Conservation (phyloP, 1,140 invertebrate genomes). For the Platorchestia sp. region DNA sequence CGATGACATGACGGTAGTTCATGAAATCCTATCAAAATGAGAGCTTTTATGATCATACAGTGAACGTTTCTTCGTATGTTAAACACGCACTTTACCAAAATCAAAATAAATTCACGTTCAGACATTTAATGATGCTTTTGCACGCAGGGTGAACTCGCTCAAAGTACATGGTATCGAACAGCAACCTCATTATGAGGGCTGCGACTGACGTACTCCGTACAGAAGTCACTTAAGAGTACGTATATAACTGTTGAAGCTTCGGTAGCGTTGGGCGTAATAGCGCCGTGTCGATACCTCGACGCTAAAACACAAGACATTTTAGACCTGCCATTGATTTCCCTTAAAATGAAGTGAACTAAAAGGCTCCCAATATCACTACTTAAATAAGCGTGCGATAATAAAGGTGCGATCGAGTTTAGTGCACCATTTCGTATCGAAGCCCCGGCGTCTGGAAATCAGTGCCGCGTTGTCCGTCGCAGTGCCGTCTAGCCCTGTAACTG, state of each 20-base stretch:
- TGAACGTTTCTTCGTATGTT: not conserved
- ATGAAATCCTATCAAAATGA: too few relatives aligned
- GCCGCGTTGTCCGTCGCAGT: not conserved
- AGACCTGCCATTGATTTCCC: not conserved
- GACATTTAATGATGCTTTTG: not conserved
- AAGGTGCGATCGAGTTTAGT: not conserved
- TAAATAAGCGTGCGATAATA: not conserved
- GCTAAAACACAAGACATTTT: not conserved
- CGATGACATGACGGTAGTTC: too few relatives aligned
- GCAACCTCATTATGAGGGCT: too few relatives aligned
- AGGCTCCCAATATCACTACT: not conserved
- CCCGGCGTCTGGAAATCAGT: not conserved
- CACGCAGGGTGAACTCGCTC: not conserved
- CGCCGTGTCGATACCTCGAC: not conserved
- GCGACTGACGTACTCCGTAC: too few relatives aligned
- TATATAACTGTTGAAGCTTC: too few relatives aligned
- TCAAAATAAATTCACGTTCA: not conserved
- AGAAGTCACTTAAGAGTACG: too few relatives aligned
- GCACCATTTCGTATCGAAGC: not conserved
- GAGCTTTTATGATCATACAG: too few relatives aligned
- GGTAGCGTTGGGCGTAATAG: too few relatives aligned
- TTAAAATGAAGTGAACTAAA: not conserved
- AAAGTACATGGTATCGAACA: not conserved
- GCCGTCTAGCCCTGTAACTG: not conserved
- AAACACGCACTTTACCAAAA: not conserved